A percentile compares a stretch with the other conserved stretches of the same genome.
Conservation (phyloP, 1,140 invertebrate genomes). For the Glossosoma conforme region DNA sequence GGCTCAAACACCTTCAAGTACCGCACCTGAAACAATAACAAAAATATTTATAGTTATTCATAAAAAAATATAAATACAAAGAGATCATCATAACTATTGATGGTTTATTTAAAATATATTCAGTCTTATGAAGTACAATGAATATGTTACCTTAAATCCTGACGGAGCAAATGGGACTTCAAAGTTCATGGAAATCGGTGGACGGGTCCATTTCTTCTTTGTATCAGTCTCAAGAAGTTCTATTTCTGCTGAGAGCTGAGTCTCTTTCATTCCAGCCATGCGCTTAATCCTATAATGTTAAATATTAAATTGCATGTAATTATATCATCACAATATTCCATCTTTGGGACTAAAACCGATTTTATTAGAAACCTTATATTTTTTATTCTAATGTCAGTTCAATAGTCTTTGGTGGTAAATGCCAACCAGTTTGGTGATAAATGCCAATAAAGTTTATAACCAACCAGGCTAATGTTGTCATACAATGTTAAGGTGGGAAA, state of each 20-base stretch:
- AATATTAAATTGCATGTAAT: constrained; percentile 3
- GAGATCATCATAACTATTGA: not conserved
- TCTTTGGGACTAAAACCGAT: too few relatives aligned
- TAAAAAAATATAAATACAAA: constrained; percentile 1
- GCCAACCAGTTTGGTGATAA: too few relatives aligned
- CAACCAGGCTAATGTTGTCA: too few relatives aligned
- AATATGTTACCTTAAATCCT: constrained; percentile 75
- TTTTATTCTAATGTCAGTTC: too few relatives aligned
- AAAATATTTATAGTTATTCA: constrained; percentile 8
- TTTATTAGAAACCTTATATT: too few relatives aligned
- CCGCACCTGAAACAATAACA: constrained; percentile 66
- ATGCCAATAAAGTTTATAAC: too few relatives aligned
- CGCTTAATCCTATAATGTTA: constrained; percentile 79
- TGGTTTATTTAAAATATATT: not conserved
- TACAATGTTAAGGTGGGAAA: too few relatives aligned
- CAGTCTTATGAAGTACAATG: not conserved
- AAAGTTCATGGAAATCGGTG: constrained; percentile 99
- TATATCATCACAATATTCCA: too few relatives aligned
- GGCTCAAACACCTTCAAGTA: constrained; percentile 99
- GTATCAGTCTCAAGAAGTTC: constrained; percentile 98
- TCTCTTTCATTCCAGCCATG: constrained; percentile 99
- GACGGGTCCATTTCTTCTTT: constrained; percentile 99
- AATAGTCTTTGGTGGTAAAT: too few relatives aligned
- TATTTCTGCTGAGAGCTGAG: constrained; percentile 98
- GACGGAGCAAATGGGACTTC: constrained; percentile 97